Conservation (phyloP, 2,113 vertebrate species). For the rat (Rattus norvegicus) region GRCr8 NC_086039.1:43402501-43403000, state of each 20-base stretch:
- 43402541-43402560: background rate
- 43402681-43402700: background rate
- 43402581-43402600: background rate
- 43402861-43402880: background rate
- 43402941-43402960: background rate
- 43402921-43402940: slow-evolving; percentile 10
- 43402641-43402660: slow-evolving; percentile 30
- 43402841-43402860: background rate
- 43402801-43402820: slow-evolving; percentile 22
- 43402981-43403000: background rate
- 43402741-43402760: background rate
- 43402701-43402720: background rate
- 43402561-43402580: background rate
- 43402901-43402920: background rate
- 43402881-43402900: background rate
- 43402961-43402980: background rate
- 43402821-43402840: slow-evolving; percentile 45
- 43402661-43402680: background rate
- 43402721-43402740: background rate
- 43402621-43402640: slow-evolving; percentile 4
- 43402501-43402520: slow-evolving; percentile 27
- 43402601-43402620: slow-evolving; percentile 27
- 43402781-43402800: background rate
- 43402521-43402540: slow-evolving; percentile 35
- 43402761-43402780: slow-evolving; percentile 23